These are phyloP conservation scores for Elaphurus davidianus DNA, from an alignment of 2,113 vertebrate genomes.

Conservation along the genomic window DNA sequence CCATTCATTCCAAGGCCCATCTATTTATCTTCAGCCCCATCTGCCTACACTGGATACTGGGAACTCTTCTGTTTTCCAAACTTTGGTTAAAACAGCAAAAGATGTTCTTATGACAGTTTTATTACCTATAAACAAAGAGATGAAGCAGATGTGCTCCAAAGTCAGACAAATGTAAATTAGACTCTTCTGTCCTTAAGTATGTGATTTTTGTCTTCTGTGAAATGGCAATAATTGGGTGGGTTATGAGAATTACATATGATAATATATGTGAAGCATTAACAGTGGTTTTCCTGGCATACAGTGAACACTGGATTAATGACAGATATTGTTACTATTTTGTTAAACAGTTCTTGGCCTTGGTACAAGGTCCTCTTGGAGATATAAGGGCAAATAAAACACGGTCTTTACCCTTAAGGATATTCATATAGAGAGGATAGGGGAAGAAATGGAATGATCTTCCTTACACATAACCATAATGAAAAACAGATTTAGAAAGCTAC, in stretches of 20 bases:
- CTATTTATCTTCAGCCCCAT: not conserved
- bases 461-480: not conserved
- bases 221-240: not conserved
- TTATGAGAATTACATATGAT: not conserved
- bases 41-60: not conserved
- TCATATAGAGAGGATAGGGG: not conserved
- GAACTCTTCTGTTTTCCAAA: not conserved
- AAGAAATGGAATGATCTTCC: not conserved
- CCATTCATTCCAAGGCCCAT: not conserved
- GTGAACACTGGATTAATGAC: not conserved
- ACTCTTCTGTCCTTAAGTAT: not conserved
- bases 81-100: not conserved
- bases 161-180: not conserved
- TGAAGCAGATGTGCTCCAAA: not conserved
- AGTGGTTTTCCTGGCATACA: not conserved
- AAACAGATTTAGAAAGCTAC: not conserved
- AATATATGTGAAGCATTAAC: not conserved
- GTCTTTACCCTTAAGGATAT: not conserved
- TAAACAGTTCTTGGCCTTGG: not conserved
- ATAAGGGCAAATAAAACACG: not conserved
- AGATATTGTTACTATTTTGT: not conserved
- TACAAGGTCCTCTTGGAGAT: not conserved
- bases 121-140: not conserved
- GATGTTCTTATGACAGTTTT: not conserved
- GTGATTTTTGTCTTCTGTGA: conserved; percentile 8